Conservation (phyloP, 2,888 invertebrate genomes). For the Synanthedon andrenaeformis region DNA sequence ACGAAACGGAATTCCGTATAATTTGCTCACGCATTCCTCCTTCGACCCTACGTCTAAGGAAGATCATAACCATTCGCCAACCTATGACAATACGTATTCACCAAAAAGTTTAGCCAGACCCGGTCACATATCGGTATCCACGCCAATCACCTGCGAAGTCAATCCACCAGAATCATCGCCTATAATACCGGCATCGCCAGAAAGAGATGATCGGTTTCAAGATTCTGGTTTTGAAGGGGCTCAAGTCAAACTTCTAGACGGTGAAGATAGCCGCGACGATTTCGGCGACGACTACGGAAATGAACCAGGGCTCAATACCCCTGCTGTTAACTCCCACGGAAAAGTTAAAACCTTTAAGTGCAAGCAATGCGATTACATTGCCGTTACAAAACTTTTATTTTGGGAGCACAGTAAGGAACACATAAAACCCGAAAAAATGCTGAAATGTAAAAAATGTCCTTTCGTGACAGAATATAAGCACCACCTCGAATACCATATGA, state of each 20-base stretch:
- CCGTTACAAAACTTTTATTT: constrained; percentile 89
- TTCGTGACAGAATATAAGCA: constrained; percentile 99
- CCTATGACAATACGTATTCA: constrained; percentile 41
- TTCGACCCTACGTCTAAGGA: constrained; percentile 48
- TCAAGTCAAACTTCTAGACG: constrained; percentile 34
- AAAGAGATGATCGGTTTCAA: constrained; percentile 46
- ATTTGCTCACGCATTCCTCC: constrained; percentile 73
- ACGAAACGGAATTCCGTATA: constrained; percentile 65
- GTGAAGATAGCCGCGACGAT: constrained; percentile 57
- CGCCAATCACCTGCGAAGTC: constrained; percentile 43
- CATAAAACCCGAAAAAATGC: constrained; percentile 92
- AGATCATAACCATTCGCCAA: constrained; percentile 41
- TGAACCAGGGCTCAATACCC: constrained; percentile 71
- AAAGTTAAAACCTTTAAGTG: constrained; percentile 92
- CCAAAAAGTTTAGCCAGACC: constrained; percentile 40
- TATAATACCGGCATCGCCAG: constrained; percentile 43
- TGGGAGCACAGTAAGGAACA: constrained; percentile 94
- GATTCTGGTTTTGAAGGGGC: constrained; percentile 64
- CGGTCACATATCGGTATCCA: constrained; percentile 48
- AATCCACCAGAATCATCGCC: constrained; percentile 61
- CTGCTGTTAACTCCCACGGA: constrained; percentile 80
- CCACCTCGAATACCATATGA: constrained; percentile 95
- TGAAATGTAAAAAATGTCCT: constrained; percentile 92
- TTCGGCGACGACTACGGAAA: constrained; percentile 67
- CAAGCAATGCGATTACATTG: constrained; percentile 89